Evolutionary conservation across 64 coral and sea anemone species (phyloP).

Genomic region (Porites australiensis): DNA sequence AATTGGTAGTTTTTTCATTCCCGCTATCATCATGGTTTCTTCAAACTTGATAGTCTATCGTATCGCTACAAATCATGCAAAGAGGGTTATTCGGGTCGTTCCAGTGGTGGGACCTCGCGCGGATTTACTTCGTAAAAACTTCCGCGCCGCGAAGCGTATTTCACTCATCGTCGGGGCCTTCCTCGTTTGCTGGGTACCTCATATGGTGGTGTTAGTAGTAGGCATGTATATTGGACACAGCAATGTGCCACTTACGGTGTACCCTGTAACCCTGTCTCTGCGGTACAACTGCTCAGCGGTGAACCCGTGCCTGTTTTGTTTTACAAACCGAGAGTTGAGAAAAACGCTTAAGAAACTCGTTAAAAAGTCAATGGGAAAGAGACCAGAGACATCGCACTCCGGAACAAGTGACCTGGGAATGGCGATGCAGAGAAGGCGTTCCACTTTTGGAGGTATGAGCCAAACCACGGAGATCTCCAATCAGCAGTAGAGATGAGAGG

Average conservation of each 20-base stretch:
- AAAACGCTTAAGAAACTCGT: constrained; percentile 48
- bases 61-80: constrained; percentile 76
- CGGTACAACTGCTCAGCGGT: constrained; percentile 86
- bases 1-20: constrained; percentile 70
- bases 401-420: neutral
- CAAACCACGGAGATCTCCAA: neutral
- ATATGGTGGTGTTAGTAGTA: constrained; percentile 59
- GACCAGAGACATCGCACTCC: neutral
- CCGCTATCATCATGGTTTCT: constrained; percentile 66
- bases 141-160: constrained; percentile 76
- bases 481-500: neutral
- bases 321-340: constrained; percentile 75
- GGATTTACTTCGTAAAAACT: constrained; percentile 74
- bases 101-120: neutral
- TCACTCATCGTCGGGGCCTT: constrained; percentile 78
- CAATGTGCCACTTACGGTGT: constrained; percentile 49
- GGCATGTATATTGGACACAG: constrained; percentile 49
- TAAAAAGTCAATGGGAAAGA: neutral
- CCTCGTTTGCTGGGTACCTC: constrained; percentile 82
- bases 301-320: constrained; percentile 87
- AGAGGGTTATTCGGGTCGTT: constrained; percentile 58
- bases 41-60: constrained; percentile 67
- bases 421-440: neutral
- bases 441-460: neutral
- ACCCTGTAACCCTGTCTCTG: constrained; percentile 68